Evolutionary conservation across 2,797 vertebrate species (phyloP).

Genomic region (Dendrocincla tyrannina): DNA sequence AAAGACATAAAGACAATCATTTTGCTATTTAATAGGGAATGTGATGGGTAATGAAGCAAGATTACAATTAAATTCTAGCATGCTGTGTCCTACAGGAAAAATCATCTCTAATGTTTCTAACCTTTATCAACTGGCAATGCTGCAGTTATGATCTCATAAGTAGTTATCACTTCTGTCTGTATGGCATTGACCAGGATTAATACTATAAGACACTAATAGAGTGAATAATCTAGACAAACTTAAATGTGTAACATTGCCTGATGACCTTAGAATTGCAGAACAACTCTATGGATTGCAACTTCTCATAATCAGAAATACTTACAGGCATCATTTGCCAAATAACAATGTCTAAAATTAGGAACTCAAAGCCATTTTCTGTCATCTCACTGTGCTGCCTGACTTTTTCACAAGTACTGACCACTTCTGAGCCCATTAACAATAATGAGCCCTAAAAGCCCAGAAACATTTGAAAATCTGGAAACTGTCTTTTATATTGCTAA

Average conservation of each 20-base stretch:
- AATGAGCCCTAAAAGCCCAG: background rate
- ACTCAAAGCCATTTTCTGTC: background rate
- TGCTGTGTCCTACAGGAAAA: conserved; percentile 56
- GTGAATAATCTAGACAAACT: background rate
- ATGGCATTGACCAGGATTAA: background rate
- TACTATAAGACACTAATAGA: background rate
- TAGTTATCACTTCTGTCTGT: background rate
- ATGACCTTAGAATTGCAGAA: background rate
- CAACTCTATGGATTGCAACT: background rate
- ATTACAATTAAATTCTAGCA: conserved; percentile 58
- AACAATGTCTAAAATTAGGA: background rate
- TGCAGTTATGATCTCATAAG: background rate
- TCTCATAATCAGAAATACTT: background rate
- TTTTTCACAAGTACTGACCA: background rate
- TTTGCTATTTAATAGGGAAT: conserved; percentile 58
- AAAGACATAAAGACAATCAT: conserved; percentile 46
- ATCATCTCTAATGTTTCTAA: conserved; percentile 50
- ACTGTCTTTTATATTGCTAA: background rate
- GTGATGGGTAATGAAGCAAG: conserved; percentile 58
- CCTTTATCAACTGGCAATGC: conserved; percentile 35
- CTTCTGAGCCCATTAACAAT: background rate
- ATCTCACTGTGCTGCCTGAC: background rate
- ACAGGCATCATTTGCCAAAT: background rate
- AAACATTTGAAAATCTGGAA: background rate
- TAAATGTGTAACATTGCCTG: background rate